Evolutionary conservation across 2,113 vertebrate genomes (phyloP).

Genomic region (Psittacara wagleri): DNA sequence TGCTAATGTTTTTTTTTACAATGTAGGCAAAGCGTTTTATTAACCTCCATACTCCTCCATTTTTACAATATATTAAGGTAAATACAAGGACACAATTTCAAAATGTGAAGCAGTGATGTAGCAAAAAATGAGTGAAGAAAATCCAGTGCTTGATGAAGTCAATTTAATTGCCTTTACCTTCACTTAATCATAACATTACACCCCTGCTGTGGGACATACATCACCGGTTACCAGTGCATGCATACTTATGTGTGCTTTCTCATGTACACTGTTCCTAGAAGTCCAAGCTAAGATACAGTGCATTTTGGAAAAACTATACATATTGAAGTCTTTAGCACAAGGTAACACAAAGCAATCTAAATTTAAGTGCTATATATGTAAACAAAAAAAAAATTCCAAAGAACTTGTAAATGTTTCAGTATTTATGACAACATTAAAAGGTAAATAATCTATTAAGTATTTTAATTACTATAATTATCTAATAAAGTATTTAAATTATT

Average conservation of each 20-base stretch:
- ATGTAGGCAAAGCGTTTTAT: not conserved
- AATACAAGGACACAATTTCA: not conserved
- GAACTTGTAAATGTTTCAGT: not conserved
- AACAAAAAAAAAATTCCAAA: not conserved
- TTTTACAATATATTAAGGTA: not conserved
- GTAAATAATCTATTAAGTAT: not conserved
- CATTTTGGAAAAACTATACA: not conserved
- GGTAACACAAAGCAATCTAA: not conserved
- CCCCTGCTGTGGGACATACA: not conserved
- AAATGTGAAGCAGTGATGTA: not conserved
- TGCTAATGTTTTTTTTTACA: not conserved
- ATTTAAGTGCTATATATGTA: not conserved
- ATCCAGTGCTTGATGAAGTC: not conserved
- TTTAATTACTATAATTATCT: not conserved
- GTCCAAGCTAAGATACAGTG: not conserved
- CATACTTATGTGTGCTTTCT: not conserved
- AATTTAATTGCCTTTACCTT: not conserved
- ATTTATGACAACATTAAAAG: not conserved
- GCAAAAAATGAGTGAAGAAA: not conserved
- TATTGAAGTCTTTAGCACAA: not conserved
- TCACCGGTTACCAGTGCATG: not conserved
- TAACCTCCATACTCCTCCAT: not conserved
- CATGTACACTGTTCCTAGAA: not conserved
- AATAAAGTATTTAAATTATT: not conserved
- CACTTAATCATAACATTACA: not conserved